Evolutionary conservation across 2,888 invertebrate species (phyloP).

Genomic region (Chrysotoxum bicinctum): DNA sequence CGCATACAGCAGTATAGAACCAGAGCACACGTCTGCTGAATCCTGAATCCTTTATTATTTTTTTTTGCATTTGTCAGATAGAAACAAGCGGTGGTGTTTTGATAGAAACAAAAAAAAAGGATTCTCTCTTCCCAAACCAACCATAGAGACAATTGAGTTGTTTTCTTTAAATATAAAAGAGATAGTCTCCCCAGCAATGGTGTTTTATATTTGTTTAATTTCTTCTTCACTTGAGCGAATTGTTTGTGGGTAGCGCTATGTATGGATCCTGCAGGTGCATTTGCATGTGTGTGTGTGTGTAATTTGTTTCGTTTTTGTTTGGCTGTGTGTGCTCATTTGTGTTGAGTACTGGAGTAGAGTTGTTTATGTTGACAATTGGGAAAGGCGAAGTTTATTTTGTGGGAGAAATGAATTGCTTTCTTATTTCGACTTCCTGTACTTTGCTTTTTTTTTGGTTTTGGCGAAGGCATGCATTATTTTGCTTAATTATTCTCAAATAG

Average conservation of each 20-base stretch:
- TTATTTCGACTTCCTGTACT: conserved; percentile 22
- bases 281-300: neutral
- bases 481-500: conserved; percentile 41
- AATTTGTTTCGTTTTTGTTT: neutral
- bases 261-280: neutral
- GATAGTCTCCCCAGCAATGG: conserved; percentile 57
- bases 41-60: neutral
- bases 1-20: neutral
- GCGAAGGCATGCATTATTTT: conserved; percentile 20
- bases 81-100: conserved; percentile 49
- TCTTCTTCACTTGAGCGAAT: conserved; percentile 48
- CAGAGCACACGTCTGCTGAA: conserved; percentile 10
- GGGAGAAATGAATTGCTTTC: conserved; percentile 36
- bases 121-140: conserved; percentile 19
- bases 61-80: conserved; percentile 24
- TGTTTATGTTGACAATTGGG: conserved; percentile 35
- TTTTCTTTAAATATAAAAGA: conserved; percentile 52
- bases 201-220: conserved; percentile 68
- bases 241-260: neutral
- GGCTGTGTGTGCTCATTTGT: conserved; percentile 1
- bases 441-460: neutral
- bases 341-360: neutral
- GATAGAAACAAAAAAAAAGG: conserved; percentile 27
- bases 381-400: conserved; percentile 33
- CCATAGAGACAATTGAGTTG: conserved; percentile 34